A percentile compares a stretch with the other conserved stretches of the same genome.
Conservation (phyloP, 2,113 vertebrate genomes). For the Neolamprologus falcicula region DNA sequence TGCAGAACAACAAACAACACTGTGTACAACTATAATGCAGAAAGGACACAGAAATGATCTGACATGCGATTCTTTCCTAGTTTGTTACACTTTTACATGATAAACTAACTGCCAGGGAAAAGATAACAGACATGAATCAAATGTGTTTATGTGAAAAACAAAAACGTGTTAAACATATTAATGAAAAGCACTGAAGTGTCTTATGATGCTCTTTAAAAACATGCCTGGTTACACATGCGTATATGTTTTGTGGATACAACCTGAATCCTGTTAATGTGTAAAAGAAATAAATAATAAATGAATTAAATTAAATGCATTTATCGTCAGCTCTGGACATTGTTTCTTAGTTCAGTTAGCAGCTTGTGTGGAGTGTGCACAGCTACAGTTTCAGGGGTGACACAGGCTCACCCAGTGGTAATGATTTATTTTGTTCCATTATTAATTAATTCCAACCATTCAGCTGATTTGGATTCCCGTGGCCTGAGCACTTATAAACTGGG, state of each 20-base stretch:
- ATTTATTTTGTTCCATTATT: background rate
- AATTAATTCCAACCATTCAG: background rate
- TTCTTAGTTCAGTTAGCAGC: background rate
- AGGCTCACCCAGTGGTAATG: rapidly evolving
- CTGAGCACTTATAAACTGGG: background rate
- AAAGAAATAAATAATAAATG: background rate
- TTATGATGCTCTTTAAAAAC: background rate
- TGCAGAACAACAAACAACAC: background rate
- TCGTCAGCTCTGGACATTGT: background rate
- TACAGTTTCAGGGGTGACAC: background rate
- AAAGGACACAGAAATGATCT: background rate
- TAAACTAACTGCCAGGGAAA: background rate
- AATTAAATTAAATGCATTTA: background rate
- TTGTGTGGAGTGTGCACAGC: background rate
- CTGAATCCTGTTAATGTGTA: background rate
- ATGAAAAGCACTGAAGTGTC: background rate
- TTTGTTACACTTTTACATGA: rapidly evolving
- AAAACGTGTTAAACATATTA: background rate
- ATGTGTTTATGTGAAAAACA: rapidly evolving
- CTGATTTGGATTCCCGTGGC: background rate
- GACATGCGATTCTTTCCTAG: background rate
- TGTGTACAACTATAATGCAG: background rate
- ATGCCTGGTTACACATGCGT: background rate
- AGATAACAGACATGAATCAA: background rate
- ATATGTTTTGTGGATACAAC: background rate